phyloP scores from a whole-genome alignment of 1,140 invertebrate genomes.

The Chrysopa pallens region DNA sequence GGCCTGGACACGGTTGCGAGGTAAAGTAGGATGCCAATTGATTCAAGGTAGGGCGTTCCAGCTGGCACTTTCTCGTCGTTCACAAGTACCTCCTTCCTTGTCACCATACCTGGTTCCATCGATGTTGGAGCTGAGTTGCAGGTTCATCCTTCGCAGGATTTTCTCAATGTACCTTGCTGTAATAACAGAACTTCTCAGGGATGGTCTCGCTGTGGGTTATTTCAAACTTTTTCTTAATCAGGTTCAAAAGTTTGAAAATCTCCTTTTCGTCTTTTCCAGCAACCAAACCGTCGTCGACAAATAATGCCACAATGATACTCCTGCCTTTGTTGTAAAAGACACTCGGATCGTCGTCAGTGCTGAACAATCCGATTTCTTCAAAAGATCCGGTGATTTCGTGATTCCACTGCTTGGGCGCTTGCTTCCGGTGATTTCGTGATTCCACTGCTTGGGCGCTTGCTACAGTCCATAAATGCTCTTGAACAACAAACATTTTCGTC shows the following conservation, averaged over 20 bases:
- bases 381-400: background rate
- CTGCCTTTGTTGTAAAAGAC: background rate
- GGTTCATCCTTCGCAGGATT: constrained; percentile 7
- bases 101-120: constrained; percentile 9
- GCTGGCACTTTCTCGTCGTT: too few relatives aligned
- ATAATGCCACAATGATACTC: constrained; percentile 6
- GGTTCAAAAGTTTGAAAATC: background rate
- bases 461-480: constrained; percentile 1
- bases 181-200: too few relatives aligned
- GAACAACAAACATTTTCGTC: background rate
- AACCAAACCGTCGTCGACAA: constrained; percentile 11
- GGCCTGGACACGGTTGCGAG: too few relatives aligned
- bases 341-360: background rate
- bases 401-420: too few relatives aligned
- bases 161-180: constrained; percentile 3
- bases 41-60: too few relatives aligned
- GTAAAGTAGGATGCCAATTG: too few relatives aligned
- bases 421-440: background rate
- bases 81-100: too few relatives aligned
- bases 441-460: background rate
- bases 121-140: constrained; percentile 6
- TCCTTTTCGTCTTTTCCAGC: constrained; percentile 1
- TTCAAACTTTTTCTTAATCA: constrained; percentile 1
- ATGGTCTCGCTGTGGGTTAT: constrained; percentile 1
- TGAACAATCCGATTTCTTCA: background rate